A percentile compares a stretch with the other conserved stretches of the same genome.
Evolutionary conservation across 2,113 vertebrate species (phyloP).

Genomic region (Archilochus colubris): DNA sequence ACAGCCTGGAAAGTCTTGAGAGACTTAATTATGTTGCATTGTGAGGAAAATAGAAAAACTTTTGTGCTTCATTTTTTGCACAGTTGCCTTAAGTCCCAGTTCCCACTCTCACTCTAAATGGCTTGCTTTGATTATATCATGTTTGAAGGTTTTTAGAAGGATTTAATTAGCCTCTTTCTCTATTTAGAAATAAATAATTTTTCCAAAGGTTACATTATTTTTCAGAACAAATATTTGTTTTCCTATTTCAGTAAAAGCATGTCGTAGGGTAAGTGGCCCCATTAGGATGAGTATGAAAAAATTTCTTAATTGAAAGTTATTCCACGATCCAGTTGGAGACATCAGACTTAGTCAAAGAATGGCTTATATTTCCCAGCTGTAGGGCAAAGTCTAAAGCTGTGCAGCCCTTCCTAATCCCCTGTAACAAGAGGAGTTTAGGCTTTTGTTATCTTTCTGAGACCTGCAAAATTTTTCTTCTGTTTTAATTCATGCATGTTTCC

Average conservation of each 20-base stretch:
- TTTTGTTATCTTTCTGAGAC: background rate
- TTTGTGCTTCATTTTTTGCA: background rate
- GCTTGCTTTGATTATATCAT: background rate
- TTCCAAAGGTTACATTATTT: background rate
- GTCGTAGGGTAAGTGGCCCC: background rate
- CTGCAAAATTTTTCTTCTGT: background rate
- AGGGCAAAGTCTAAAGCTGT: background rate
- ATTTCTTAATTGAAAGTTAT: background rate
- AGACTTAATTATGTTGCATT: background rate
- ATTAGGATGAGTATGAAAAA: background rate
- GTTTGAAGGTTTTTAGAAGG: background rate
- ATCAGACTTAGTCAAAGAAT: background rate
- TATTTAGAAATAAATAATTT: background rate
- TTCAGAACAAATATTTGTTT: background rate
- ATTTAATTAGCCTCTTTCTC: background rate
- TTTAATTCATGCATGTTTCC: background rate
- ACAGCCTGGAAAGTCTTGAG: background rate
- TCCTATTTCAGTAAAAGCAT: background rate
- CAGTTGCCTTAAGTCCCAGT: background rate
- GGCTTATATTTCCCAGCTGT: background rate
- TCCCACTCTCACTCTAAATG: background rate
- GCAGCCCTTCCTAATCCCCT: background rate
- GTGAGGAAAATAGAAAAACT: background rate
- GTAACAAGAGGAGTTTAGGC: background rate
- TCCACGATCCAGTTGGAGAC: background rate